Percentiles rank a stretch among this genome's conserved stretches.
These are phyloP conservation scores for Spisula subtruncata DNA, from an alignment of 2,888 invertebrate species.

Conservation along the genomic window DNA sequence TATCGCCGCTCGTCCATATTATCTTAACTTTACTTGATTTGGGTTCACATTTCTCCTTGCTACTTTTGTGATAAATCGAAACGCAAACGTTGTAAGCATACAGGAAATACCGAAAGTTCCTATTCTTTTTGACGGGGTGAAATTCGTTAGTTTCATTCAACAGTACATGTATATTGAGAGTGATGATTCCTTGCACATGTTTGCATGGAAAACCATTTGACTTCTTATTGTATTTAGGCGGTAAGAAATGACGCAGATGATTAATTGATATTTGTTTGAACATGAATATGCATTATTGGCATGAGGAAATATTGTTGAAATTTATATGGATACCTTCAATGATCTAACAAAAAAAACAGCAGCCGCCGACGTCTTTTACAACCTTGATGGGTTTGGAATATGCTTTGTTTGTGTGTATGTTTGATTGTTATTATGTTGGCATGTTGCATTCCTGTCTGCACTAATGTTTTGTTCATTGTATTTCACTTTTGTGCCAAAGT, in stretches of 20 bases:
- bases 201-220: background rate
- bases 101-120: background rate
- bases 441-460: background rate
- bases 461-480: background rate
- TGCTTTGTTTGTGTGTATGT: background rate
- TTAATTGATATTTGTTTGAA: background rate
- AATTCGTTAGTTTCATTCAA: background rate
- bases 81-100: too few species aligned
- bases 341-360: background rate
- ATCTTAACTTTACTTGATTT: too few species aligned
- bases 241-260: background rate
- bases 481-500: background rate
- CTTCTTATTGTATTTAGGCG: background rate
- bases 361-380: background rate
- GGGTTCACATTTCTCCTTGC: too few species aligned
- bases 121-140: background rate
- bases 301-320: background rate
- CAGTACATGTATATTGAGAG: background rate
- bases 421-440: background rate
- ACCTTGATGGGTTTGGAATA: conserved; percentile 2
- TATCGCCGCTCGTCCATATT: too few species aligned
- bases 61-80: too few species aligned
- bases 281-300: conserved; percentile 10
- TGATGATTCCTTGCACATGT: background rate
- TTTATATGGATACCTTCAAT: background rate